Evolutionary conservation across 2,888 invertebrate species (phyloP), one percentile per base, ranked within the genome.

Genomic region (Drosophila melanocephala): DNA sequence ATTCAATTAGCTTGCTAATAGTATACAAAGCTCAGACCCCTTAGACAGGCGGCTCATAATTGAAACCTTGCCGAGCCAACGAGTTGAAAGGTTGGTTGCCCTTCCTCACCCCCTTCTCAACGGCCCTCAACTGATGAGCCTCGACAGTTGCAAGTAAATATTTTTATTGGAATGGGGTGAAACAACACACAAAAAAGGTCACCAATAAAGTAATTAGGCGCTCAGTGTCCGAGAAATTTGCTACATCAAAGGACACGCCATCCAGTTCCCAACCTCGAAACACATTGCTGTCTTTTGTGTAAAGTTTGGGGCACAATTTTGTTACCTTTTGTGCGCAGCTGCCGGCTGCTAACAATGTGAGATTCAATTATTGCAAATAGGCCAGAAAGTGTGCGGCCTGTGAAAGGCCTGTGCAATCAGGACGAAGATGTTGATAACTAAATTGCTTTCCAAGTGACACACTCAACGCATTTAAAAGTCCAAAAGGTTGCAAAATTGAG

Each of bases 141-240:
- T 62, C 47, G 52, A 61, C 74, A 73, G 68, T 73, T 79, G 51
- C 62, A 62, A 33, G 70, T 37, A 64, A 73, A 73, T 73, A 77
- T 70, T 53, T 64, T 58, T 59, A 33, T 26, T 28, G 56, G 28
- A 39, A 39, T 39, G 65, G 52, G 42, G 28, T 35, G 26, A 14
- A 16, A 39, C 47, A 39, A 53, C 35, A 51, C 35, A 70, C 77
- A 70, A 72, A 79, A 89, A 87, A 77, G 90, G 90, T 84, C 90
- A 80, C 87, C 87, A 87, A 90, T 87, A 87, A 87, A 87, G 90
- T 90, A 87, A 87, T 87, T 87, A 87, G 90, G 80, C 84, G 90
- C 89, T 87, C 87, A 89, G 82, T 87, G 90, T 90, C 87, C 87
- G 89, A 87, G 81, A 87, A 87, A 90, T 89, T 86, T 89, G 89